A percentile compares a stretch with the other conserved stretches of the same genome.
phyloP scores from a whole-genome alignment of 2,797 vertebrate genomes.

The Lithobates sylvaticus region DNA sequence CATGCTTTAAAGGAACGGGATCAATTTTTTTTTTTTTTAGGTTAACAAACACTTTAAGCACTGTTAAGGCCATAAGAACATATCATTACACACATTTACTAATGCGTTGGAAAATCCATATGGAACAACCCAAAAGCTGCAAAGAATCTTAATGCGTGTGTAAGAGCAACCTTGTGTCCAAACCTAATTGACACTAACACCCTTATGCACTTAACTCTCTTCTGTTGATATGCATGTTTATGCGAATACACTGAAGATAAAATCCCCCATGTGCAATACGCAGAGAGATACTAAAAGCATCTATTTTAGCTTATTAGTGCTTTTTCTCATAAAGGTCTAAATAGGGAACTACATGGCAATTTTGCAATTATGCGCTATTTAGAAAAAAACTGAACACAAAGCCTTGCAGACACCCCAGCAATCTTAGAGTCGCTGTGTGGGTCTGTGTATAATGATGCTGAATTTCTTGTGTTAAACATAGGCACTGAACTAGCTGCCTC shows the following conservation, averaged over 20 bases:
- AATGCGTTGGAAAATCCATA: too few species aligned
- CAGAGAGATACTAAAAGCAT: background rate
- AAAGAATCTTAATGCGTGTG: background rate
- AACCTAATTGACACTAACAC: background rate
- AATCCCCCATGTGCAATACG: background rate
- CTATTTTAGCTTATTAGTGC: background rate
- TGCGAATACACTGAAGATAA: background rate
- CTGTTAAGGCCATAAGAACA: too few species aligned
- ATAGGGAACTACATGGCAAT: background rate
- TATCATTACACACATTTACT: too few species aligned
- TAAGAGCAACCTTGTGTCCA: too few species aligned
- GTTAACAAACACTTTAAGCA: too few species aligned
- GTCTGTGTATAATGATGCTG: background rate
- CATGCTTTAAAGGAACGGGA: too few species aligned
- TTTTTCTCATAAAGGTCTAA: background rate
- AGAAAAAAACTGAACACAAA: background rate
- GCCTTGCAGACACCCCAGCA: background rate
- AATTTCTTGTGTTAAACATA: background rate
- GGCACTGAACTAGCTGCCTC: background rate
- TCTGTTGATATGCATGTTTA: background rate
- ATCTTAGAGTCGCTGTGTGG: background rate
- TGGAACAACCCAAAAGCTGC: background rate
- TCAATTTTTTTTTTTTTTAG: too few species aligned
- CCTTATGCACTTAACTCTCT: background rate
- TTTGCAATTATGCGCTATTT: background rate